Base-by-base conservation (phyloP, 1,140 invertebrate genomes). In the Eupristina koningsbergeri region DNA sequence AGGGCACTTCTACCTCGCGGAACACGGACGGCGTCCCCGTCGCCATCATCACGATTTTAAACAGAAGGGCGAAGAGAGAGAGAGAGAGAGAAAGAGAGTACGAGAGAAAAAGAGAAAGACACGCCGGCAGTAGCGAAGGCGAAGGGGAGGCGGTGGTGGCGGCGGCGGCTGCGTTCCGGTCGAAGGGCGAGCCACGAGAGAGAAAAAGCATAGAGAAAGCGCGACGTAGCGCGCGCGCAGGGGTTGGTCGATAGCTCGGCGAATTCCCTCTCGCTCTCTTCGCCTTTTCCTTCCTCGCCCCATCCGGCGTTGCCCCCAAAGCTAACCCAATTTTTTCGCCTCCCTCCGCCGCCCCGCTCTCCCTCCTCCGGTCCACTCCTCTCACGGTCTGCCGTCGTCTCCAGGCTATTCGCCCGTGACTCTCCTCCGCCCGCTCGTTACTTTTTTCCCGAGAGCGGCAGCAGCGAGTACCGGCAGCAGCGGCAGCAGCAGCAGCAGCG, bases 201-300 rank as follows among this genome's bases (percentile, higher is more conserved):
- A 80, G 29, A 71, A 9, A 17, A 9, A 22, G 76, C 39, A n/a
- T 39, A 6, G 47, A 77, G 34, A 53, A 64, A 74, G 75, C 67
- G 79, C 84, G 86, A 81, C 81, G 63, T 2, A 78, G 61, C 64
- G 29, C 84, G 80, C 85, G 81, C 85, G 87, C 86, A 87, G 85
- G 88, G 88, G 89, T 88, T 89, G 89, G 88, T 90, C 89, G 88
- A 89, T 89, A 89, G 89, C 87, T 83, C 80, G 79, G 86, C 85
- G 83, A 86, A 85, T 86, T 83, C 86, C 84, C 64, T 29, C 41
- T 67, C 64, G 36, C 77, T 67, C 73, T 67, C 64, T 61, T 61
- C 53, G 61, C 39, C 73, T 53, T 39, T 61, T 69, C 63, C 78
- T n/a, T 71, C 36, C 15, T 36, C 31, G 3, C 53, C 26, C 19